Percentiles rank a stretch among this genome's conserved stretches.
Evolutionary conservation across 2,888 invertebrate genomes (phyloP).

Genomic region (Diplazon laetatorius): DNA sequence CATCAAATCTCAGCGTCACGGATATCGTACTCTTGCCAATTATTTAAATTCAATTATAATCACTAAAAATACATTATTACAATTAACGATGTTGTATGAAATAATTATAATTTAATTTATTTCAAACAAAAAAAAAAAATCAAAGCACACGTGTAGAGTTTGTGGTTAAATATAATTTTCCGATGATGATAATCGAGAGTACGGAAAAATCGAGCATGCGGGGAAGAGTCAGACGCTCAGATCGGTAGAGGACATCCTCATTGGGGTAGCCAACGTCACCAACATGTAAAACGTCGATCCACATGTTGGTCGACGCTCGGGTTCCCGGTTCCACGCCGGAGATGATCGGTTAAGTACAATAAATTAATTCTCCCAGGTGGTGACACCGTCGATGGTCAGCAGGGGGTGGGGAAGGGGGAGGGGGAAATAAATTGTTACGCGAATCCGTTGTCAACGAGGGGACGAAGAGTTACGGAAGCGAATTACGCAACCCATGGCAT

Average conservation of each 20-base stretch:
- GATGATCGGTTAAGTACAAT: slow-evolving; percentile 80
- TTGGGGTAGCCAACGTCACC: slow-evolving; percentile 73
- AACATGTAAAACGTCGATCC: slow-evolving; percentile 27
- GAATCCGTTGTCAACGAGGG: neutral
- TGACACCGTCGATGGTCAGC: slow-evolving; percentile 73
- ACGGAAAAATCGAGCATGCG: slow-evolving; percentile 3
- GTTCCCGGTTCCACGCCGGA: slow-evolving; percentile 73
- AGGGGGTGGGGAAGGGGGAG: slow-evolving; percentile 32
- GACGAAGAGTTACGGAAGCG: slow-evolving; percentile 29
- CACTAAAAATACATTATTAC: too few species aligned
- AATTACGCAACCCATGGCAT: slow-evolving; percentile 52
- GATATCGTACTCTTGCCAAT: too few species aligned
- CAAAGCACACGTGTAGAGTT: too few species aligned
- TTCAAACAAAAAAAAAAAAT: too few species aligned
- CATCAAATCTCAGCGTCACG: too few species aligned
- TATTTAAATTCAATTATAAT: too few species aligned
- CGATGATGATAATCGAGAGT: slow-evolving; percentile 41
- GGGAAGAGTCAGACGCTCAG: slow-evolving; percentile 60
- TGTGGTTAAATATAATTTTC: slow-evolving; percentile 12
- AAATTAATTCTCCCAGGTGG: slow-evolving; percentile 79
- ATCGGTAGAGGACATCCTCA: slow-evolving; percentile 80
- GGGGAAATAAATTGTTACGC: too few species aligned
- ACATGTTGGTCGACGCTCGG: slow-evolving; percentile 66
- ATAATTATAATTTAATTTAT: too few species aligned
- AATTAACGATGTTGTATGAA: too few species aligned